These are phyloP conservation scores for Muntiacus muntjak DNA, from an alignment of 2,113 vertebrate genomes.

Conservation along the genomic window DNA sequence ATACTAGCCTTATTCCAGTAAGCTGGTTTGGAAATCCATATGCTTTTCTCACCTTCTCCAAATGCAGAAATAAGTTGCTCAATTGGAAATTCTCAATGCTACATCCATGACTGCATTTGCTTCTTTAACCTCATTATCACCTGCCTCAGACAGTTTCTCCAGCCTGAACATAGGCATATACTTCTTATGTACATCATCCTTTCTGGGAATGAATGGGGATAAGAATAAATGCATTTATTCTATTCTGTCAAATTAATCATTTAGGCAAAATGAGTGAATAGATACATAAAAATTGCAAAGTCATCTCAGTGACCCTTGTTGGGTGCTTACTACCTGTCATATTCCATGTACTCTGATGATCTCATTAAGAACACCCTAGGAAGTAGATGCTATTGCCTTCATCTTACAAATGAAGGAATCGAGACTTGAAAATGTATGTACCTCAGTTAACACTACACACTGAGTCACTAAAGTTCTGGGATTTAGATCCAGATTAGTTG, in stretches of 20 bases:
- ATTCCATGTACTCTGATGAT: not conserved
- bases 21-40: not conserved
- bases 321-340: not conserved
- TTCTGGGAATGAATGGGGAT: not conserved
- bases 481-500: not conserved
- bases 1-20: not conserved
- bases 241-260: not conserved
- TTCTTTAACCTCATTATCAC: not conserved
- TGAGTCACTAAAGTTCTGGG: not conserved
- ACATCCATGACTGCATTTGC: not conserved
- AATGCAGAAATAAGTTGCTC: not conserved
- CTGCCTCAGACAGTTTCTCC: not conserved
- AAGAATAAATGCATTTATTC: not conserved
- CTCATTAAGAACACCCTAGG: not conserved
- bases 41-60: not conserved
- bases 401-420: not conserved
- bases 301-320: not conserved
- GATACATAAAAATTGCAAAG: not conserved
- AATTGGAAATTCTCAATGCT: not conserved
- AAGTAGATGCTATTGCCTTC: not conserved
- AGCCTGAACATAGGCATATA: not conserved
- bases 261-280: not conserved
- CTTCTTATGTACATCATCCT: not conserved
- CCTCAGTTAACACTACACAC: not conserved
- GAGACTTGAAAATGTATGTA: not conserved